Evolutionary conservation across 2,113 vertebrate genomes (phyloP).

Genomic region (Hippocampus guttulatus): DNA sequence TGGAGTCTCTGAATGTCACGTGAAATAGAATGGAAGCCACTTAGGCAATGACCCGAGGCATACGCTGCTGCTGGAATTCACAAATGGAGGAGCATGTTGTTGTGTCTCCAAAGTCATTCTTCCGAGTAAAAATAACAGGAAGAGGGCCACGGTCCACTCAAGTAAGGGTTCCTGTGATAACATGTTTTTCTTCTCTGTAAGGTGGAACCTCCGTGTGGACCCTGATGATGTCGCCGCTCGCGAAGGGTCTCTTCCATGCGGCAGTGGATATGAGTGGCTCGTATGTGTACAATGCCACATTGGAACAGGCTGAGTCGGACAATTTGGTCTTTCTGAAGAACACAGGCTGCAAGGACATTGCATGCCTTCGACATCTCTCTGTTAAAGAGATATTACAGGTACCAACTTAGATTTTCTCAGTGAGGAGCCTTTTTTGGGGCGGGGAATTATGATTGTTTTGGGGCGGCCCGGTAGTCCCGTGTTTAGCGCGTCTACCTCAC

Average conservation of each 20-base stretch:
- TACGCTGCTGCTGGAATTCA: too few relatives aligned
- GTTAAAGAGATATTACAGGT: slow-evolving; percentile 65
- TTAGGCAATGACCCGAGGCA: too few relatives aligned
- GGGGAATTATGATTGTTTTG: too few relatives aligned
- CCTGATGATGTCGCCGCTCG: slow-evolving; percentile 73
- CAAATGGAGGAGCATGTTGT: too few relatives aligned
- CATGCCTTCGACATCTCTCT: slow-evolving; percentile 63
- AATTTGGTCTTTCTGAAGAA: slow-evolving; percentile 69
- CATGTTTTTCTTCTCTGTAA: slow-evolving; percentile 14
- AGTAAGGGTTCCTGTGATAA: background rate
- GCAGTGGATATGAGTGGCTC: slow-evolving; percentile 77
- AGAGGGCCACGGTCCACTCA: background rate
- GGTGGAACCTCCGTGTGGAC: slow-evolving; percentile 71
- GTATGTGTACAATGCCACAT: slow-evolving; percentile 50
- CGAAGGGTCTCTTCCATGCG: slow-evolving; percentile 71
- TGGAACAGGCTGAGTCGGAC: slow-evolving; percentile 65
- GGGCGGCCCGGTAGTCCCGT: too few relatives aligned
- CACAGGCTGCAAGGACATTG: slow-evolving; percentile 59
- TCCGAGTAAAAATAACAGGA: too few relatives aligned
- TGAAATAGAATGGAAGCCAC: too few relatives aligned
- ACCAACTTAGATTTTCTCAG: background rate
- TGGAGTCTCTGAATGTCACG: too few relatives aligned
- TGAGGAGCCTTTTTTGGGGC: background rate
- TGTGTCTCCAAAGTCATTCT: too few relatives aligned
- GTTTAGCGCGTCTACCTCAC: too few relatives aligned